Evolutionary conservation across 2,113 vertebrate genomes (phyloP).

Genomic region (Poeciliopsis prolifica): DNA sequence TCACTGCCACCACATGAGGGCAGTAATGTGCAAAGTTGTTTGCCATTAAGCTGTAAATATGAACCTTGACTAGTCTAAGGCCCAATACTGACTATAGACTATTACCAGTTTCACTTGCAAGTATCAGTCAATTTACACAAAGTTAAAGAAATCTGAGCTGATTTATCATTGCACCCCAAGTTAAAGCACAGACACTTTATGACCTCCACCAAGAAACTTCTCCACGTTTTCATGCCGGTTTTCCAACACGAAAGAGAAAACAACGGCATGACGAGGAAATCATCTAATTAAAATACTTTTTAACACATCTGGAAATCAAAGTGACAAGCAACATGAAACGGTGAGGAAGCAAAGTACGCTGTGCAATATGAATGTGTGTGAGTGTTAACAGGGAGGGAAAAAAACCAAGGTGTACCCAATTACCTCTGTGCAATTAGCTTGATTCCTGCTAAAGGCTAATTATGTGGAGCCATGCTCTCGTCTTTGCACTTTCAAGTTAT

Average conservation of each 20-base stretch:
- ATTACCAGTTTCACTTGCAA: too few species aligned
- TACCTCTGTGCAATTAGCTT: constrained; percentile 82
- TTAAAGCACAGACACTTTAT: not conserved
- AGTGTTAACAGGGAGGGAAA: constrained; percentile 50
- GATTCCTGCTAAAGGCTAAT: constrained; percentile 83
- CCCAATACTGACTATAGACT: too few species aligned
- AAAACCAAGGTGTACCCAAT: constrained; percentile 78
- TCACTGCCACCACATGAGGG: too few species aligned
- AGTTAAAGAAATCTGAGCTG: too few species aligned
- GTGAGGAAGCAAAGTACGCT: constrained; percentile 60
- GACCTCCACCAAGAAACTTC: constrained; percentile 21
- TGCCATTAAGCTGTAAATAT: too few species aligned
- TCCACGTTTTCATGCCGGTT: constrained; percentile 34
- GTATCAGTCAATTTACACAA: too few species aligned
- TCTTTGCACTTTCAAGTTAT: constrained; percentile 85
- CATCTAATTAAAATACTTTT: constrained; percentile 75
- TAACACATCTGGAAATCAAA: constrained; percentile 77
- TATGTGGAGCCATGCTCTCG: constrained; percentile 75
- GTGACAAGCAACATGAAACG: constrained; percentile 77
- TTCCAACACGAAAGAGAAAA: constrained; percentile 44
- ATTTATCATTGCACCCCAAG: too few species aligned
- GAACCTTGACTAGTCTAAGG: too few species aligned
- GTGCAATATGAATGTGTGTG: constrained; percentile 32
- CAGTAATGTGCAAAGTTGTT: too few species aligned
- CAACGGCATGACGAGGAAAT: constrained; percentile 53